Base-by-base conservation (phyloP, 2,888 invertebrate genomes). In the Synanthedon formicaeformis region DNA sequence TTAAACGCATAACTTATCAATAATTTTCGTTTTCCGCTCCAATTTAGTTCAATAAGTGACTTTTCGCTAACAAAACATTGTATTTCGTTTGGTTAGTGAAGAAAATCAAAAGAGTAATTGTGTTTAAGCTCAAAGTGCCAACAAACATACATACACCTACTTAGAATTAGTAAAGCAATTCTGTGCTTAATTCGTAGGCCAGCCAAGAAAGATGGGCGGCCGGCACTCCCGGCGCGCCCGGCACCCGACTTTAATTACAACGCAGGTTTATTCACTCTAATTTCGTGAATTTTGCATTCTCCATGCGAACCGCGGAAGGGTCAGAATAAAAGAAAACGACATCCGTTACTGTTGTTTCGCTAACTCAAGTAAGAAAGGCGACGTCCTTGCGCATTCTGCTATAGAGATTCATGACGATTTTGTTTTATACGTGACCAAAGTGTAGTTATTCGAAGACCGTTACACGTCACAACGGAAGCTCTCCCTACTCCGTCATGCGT, bases 101-200 rank as follows among this genome's bases (percentile, higher is more conserved):
- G 73, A 78, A 79, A 79, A 82, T 81, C 76, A 78, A 73, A 72
- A 81, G 79, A 78, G 77, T 82, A 79, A 83, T 86, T 81, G 86
- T 84, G 85, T 85, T 85, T 86, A 85, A 79, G 80, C 75, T 69
- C 71, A 81, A 79, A 80, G 77, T 78, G 72, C 63, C 63, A 61
- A 77, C 74, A 82, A 83, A 85, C 82, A 85, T 85, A 45, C 34
- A 45, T 45, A 45, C 45, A 14, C 14, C 81, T 83, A 83, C 83
- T 79, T 82, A 67, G 79, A 82, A 85, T 84, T 85, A 85, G 85
- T 75, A 73, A 79, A 86, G 84, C 82, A 80, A 85, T 87, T 82
- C 81, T 76, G 78, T 83, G 80, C 78, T 85, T 87, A 86, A 87
- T 85, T 86, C 85, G 84, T 79, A 77, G 86, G 79, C 84, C 78